Percentiles rank a stretch among this genome's conserved stretches.
Evolutionary conservation across 2,888 invertebrate genomes (phyloP).

Genomic region (Hirtodrosophila cameraria): DNA sequence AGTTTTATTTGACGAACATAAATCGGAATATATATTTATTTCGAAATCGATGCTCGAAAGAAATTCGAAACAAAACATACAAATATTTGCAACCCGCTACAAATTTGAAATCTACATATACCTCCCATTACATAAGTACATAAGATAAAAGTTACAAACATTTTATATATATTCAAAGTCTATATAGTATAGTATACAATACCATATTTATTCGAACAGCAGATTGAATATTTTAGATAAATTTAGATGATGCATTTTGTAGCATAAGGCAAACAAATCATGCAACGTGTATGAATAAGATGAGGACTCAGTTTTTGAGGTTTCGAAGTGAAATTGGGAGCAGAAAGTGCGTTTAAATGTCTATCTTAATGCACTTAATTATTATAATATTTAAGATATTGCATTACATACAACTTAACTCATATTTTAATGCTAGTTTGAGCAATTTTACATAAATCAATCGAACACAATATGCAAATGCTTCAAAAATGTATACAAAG

Average conservation of each 20-base stretch:
- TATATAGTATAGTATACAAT: slow-evolving; percentile 42
- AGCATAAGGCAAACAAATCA: slow-evolving; percentile 39
- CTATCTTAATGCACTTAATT: slow-evolving; percentile 40
- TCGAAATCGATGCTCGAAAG: not conserved
- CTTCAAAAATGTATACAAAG: slow-evolving; percentile 14
- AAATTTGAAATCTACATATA: slow-evolving; percentile 79
- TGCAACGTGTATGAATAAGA: slow-evolving; percentile 27
- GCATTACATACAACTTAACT: slow-evolving; percentile 8
- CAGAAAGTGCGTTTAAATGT: slow-evolving; percentile 57
- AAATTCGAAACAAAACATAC: slow-evolving; percentile 49
- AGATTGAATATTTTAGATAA: slow-evolving; percentile 72
- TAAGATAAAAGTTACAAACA: slow-evolving; percentile 57
- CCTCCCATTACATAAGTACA: slow-evolving; percentile 72
- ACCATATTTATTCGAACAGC: slow-evolving; percentile 28
- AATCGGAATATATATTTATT: not conserved
- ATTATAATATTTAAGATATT: slow-evolving; percentile 31
- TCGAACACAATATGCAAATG: slow-evolving; percentile 28
- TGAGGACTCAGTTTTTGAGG: slow-evolving; percentile 79
- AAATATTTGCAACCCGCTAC: slow-evolving; percentile 78
- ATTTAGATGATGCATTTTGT: slow-evolving; percentile 63
- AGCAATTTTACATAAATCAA: slow-evolving; percentile 33
- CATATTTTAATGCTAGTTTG: slow-evolving; percentile 24
- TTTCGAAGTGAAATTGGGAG: slow-evolving; percentile 52
- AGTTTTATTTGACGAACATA: slow-evolving; percentile 62
- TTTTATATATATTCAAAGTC: slow-evolving; percentile 46